These are phyloP conservation scores for Holothuria scabra DNA, from an alignment of 53 echinoderm and acorn worm genomes.

Conservation along the genomic window DNA sequence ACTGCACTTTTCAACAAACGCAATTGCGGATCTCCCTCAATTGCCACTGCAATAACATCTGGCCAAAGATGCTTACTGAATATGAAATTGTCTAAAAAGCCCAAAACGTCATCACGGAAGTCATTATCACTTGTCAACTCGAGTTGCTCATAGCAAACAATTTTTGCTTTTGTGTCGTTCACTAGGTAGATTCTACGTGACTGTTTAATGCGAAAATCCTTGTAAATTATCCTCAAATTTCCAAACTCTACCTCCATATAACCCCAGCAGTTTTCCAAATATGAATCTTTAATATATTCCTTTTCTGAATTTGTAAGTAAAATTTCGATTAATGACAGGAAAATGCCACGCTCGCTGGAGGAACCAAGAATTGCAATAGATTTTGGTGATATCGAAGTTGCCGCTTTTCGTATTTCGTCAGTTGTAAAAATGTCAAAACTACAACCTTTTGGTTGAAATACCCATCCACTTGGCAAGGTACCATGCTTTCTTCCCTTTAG, in stretches of 20 bases:
- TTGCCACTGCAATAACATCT: not conserved
- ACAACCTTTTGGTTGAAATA: constrained; percentile 8
- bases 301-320: not conserved
- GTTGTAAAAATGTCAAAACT: constrained; percentile 12
- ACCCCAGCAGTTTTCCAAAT: constrained; percentile 24
- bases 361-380: constrained; percentile 11
- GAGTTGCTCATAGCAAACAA: not conserved
- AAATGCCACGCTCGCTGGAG: constrained; percentile 12
- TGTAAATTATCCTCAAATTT: not conserved
- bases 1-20: not conserved
- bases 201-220: constrained; percentile 2
- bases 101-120: no score
- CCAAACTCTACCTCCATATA: not conserved
- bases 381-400: not conserved
- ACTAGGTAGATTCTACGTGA: not conserved
- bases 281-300: not conserved
- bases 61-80: not conserved
- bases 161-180: not conserved
- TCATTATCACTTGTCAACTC: not conserved
- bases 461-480: constrained; percentile 12
- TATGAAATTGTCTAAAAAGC: not conserved
- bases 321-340: not conserved
- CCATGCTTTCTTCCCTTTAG: not conserved
- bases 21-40: not conserved
- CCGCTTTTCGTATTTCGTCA: not conserved